These are phyloP conservation scores for Nannoperca australis DNA, from an alignment of 2,797 vertebrate genomes.

Conservation along the genomic window DNA sequence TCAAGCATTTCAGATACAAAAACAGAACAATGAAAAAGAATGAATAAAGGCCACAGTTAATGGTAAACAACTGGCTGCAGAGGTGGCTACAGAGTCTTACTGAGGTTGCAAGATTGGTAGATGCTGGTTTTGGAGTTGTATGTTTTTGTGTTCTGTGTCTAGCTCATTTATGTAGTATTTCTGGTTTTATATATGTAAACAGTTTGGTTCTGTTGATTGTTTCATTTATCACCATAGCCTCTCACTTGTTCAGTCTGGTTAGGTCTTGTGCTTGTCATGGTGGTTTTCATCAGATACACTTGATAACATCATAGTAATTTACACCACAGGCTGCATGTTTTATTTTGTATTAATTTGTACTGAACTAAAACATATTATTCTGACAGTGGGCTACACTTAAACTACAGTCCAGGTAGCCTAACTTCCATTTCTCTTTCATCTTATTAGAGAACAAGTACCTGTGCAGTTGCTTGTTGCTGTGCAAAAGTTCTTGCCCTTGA, in stretches of 20 bases:
- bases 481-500: neutral
- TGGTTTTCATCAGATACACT: neutral
- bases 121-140: constrained; percentile 12
- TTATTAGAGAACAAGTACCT: neutral
- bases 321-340: neutral
- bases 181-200: neutral
- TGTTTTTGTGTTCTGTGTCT: constrained; percentile 4
- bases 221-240: constrained; percentile 13
- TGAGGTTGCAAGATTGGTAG: constrained; percentile 9
- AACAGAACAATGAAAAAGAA: constrained; percentile 48
- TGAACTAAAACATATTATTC: neutral
- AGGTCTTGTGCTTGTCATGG: constrained; percentile 15
- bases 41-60: constrained; percentile 32
- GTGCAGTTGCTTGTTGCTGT: neutral
- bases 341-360: neutral
- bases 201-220: neutral
- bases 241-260: neutral
- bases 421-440: neutral
- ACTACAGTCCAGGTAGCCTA: neutral
- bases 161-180: constrained; percentile 11
- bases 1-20: constrained; percentile 27
- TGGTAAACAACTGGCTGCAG: constrained; percentile 30
- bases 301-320: constrained; percentile 1
- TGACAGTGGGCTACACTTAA: neutral
- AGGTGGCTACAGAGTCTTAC: constrained; percentile 2